Conservation (phyloP, 2,113 vertebrate genomes). For the Mastomys natalensis region DNA sequence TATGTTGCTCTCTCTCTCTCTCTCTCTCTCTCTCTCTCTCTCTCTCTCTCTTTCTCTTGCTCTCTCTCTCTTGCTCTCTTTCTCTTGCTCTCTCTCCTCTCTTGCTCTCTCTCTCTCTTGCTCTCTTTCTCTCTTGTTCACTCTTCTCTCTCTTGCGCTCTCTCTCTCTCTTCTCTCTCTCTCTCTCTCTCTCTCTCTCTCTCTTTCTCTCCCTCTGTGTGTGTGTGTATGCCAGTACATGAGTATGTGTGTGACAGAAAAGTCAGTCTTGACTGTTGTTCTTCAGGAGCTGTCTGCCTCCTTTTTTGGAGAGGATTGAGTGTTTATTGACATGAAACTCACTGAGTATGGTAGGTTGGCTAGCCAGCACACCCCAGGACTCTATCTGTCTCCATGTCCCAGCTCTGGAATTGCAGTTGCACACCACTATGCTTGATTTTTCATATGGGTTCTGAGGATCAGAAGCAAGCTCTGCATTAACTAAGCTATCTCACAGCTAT, state of each 20-base stretch:
- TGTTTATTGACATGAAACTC: not conserved
- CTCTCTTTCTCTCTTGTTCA: not conserved
- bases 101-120: not conserved
- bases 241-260: not conserved
- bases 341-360: not conserved
- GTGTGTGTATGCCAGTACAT: not conserved
- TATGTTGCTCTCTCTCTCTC: not conserved
- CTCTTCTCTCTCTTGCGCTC: too few relatives aligned
- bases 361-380: not conserved
- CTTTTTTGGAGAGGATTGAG: not conserved
- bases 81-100: not conserved
- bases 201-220: not conserved
- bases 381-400: not conserved
- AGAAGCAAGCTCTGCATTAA: not conserved
- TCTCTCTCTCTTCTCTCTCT: not conserved
- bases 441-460: not conserved
- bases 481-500: not conserved
- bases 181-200: not conserved
- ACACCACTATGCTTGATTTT: not conserved
- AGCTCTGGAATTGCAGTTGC: not conserved
- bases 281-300: not conserved
- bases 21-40: not conserved
- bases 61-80: not conserved
- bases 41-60: not conserved
- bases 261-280: not conserved